Evolutionary conservation across 2,797 vertebrate species (phyloP).

Genomic region (Oreochromis mossambicus): DNA sequence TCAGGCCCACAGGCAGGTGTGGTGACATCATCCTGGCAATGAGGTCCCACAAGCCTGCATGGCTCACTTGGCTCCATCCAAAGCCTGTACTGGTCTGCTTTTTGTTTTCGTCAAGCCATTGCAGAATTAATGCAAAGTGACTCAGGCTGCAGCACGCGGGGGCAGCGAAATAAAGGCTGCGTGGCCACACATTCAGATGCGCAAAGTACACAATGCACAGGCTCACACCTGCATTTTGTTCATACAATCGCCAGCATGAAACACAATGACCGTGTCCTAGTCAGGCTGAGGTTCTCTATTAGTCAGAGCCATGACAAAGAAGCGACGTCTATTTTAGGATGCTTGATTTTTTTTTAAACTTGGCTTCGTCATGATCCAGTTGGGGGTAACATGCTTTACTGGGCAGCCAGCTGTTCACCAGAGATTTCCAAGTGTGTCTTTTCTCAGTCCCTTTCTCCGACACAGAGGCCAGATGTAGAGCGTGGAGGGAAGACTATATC

Average conservation of each 20-base stretch:
- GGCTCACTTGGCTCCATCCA: slow-evolving; percentile 54
- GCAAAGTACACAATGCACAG: not conserved
- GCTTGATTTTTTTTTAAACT: not conserved
- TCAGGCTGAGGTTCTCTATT: not conserved
- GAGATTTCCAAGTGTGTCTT: slow-evolving; percentile 37
- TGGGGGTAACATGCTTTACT: slow-evolving; percentile 27
- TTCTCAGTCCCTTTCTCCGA: slow-evolving; percentile 20
- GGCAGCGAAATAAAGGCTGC: slow-evolving; percentile 16
- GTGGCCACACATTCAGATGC: slow-evolving; percentile 3
- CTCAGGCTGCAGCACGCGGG: slow-evolving; percentile 40
- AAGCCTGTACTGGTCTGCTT: slow-evolving; percentile 53
- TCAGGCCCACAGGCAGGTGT: slow-evolving; percentile 21
- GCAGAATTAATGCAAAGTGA: slow-evolving; percentile 76
- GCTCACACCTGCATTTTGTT: not conserved
- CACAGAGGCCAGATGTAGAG: slow-evolving; percentile 45
- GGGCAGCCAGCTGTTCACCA: slow-evolving; percentile 47
- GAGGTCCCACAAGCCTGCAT: slow-evolving; percentile 32
- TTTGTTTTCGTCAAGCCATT: slow-evolving; percentile 58
- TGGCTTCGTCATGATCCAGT: not conserved
- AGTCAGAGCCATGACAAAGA: not conserved
- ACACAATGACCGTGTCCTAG: not conserved
- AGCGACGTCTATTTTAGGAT: slow-evolving; percentile 12
- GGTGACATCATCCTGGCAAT: slow-evolving; percentile 63
- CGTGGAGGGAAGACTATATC: slow-evolving; percentile 55
- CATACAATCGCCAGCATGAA: not conserved